Conservation (phyloP, 2,113 vertebrate genomes). For the Reinhardtius hippoglossoides region DNA sequence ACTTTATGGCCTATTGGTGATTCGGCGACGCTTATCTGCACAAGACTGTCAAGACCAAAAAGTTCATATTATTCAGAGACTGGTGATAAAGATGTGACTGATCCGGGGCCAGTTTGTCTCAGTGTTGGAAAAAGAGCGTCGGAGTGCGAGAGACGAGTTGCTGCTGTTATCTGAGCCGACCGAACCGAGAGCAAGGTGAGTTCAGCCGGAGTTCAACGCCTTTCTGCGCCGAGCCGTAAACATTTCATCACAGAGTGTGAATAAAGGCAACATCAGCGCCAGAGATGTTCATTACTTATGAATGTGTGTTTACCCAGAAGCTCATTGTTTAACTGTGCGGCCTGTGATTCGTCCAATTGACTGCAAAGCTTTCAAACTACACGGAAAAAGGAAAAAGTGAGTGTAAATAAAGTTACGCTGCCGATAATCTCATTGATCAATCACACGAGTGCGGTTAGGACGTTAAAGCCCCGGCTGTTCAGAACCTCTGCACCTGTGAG, state of each 20-base stretch:
- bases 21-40: conserved; percentile 35
- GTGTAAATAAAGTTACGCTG: not conserved
- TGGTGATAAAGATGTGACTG: not conserved
- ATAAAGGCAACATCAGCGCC: not conserved
- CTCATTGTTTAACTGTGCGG: not conserved
- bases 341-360: not conserved
- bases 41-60: not conserved
- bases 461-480: too few species aligned
- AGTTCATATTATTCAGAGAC: conserved; percentile 13
- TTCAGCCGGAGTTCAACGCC: not conserved
- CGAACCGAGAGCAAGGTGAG: conserved; percentile 10
- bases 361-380: not conserved
- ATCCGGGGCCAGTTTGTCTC: not conserved
- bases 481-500: too few species aligned
- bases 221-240: not conserved
- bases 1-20: conserved; percentile 29
- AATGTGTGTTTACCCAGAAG: not conserved
- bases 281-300: not conserved
- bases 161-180: not conserved
- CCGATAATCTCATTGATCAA: not conserved
- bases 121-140: too few species aligned
- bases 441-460: too few species aligned
- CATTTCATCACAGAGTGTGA: not conserved
- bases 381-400: not conserved
- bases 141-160: conserved; percentile 6